These are phyloP conservation scores for Lagopus leucura DNA, from an alignment of 2,113 vertebrate species.

Conservation along the genomic window DNA sequence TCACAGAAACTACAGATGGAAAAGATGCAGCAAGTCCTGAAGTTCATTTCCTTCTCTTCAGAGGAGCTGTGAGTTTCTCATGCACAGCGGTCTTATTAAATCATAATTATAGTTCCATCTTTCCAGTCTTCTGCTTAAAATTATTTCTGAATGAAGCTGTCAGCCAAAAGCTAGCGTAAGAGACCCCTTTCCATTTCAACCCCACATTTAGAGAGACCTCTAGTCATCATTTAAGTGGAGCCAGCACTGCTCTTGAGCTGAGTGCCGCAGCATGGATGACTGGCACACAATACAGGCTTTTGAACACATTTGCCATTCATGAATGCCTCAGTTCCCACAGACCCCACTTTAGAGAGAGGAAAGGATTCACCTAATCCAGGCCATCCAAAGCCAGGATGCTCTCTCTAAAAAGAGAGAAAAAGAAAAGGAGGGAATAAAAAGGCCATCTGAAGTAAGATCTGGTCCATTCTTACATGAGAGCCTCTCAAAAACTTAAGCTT, in stretches of 20 bases:
- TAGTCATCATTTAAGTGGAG: background rate
- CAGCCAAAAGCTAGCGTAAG: background rate
- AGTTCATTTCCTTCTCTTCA: slow-evolving; percentile 10
- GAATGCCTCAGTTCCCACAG: background rate
- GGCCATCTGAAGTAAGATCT: background rate
- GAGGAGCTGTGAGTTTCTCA: slow-evolving; percentile 17
- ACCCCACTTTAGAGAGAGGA: background rate
- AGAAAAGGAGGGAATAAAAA: rapidly evolving
- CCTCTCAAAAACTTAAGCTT: background rate
- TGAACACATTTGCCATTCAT: background rate
- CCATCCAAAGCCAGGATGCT: background rate
- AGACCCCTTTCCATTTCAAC: background rate
- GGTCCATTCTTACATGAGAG: background rate
- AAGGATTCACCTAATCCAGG: background rate
- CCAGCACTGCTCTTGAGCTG: background rate
- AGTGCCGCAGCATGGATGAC: background rate
- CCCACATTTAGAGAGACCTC: background rate
- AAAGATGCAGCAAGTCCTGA: background rate
- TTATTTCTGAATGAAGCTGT: background rate
- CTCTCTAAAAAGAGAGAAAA: background rate
- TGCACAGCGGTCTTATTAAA: background rate
- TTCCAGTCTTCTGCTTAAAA: background rate
- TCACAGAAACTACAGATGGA: slow-evolving; percentile 35
- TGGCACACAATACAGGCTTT: background rate
- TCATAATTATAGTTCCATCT: background rate